Percentiles rank a stretch among this genome's conserved stretches.
phyloP scores from a whole-genome alignment of 2,888 invertebrate species.

The Choristoneura rosaceana region DNA sequence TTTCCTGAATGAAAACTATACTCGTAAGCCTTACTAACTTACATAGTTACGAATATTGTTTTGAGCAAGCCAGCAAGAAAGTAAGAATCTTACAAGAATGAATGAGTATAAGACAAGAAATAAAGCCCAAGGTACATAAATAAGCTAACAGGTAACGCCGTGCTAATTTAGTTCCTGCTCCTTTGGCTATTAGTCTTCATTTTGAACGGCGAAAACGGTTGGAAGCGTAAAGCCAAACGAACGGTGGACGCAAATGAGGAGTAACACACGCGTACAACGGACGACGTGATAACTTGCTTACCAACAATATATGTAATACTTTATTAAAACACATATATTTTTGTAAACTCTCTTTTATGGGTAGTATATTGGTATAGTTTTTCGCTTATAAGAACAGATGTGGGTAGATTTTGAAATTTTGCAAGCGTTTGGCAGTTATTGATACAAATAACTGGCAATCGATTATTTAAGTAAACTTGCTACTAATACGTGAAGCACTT shows the following conservation, averaged over 20 bases:
- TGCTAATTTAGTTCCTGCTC: slow-evolving; percentile 69
- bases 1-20: slow-evolving; percentile 5
- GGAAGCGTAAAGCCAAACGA: slow-evolving; percentile 71
- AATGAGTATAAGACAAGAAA: slow-evolving; percentile 60
- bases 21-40: slow-evolving; percentile 4
- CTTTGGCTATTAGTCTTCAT: slow-evolving; percentile 70
- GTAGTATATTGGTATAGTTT: background rate
- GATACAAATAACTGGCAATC: no score
- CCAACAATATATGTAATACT: slow-evolving; percentile 44
- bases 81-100: slow-evolving; percentile 57
- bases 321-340: slow-evolving; percentile 34
- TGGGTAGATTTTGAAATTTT: no score
- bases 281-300: slow-evolving; percentile 52
- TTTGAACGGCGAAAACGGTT: slow-evolving; percentile 62
- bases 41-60: slow-evolving; percentile 45
- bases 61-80: slow-evolving; percentile 33
- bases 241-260: slow-evolving; percentile 76
- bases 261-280: slow-evolving; percentile 55
- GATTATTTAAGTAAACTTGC: no score
- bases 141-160: slow-evolving; percentile 64
- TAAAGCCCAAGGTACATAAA: slow-evolving; percentile 73
- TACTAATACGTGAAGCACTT: no score
- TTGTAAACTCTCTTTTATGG: slow-evolving; percentile 4
- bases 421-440: no score
- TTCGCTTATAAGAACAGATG: background rate